Conservation (phyloP, 2,113 vertebrate genomes). For the Toxotes jaculatrix region DNA sequence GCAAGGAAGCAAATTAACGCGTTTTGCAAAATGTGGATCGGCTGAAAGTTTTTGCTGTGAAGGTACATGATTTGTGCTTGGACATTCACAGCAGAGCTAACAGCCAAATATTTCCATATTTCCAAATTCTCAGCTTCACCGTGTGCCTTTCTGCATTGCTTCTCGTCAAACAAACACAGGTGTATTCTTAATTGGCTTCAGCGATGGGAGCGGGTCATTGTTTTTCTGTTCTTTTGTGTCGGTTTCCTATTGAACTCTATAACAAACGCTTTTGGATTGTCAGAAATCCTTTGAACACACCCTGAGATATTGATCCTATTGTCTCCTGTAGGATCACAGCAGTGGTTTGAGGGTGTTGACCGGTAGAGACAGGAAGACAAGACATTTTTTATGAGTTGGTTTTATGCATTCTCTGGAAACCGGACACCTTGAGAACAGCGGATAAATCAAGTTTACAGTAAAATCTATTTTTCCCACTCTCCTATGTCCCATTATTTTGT, state of each 20-base stretch:
- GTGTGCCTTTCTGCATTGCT: background rate
- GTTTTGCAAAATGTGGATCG: background rate
- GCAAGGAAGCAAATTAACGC: background rate
- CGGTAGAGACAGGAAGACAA: conserved; percentile 43
- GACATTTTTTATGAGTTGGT: conserved; percentile 62
- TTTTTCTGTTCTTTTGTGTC: conserved; percentile 40
- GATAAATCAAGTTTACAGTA: conserved; percentile 73
- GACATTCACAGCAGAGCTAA: background rate
- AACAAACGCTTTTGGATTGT: conserved; percentile 48
- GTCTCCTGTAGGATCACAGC: conserved; percentile 45
- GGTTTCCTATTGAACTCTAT: conserved; percentile 22
- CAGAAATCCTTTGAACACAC: conserved; percentile 65
- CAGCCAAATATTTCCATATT: background rate
- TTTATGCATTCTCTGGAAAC: conserved; percentile 69
- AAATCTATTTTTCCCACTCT: conserved; percentile 72
- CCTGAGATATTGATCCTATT: conserved; percentile 73
- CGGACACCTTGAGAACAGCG: conserved; percentile 58
- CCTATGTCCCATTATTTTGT: conserved; percentile 28
- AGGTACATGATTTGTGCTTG: background rate
- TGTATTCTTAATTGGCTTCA: conserved; percentile 20
- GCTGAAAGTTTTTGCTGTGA: background rate
- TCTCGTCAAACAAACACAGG: conserved; percentile 6
- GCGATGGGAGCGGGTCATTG: conserved; percentile 19
- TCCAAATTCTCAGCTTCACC: background rate
- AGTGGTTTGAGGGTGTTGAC: conserved; percentile 63